These are phyloP conservation scores for Nautilus pompilius DNA, from an alignment of 1,140 invertebrate species.

Conservation along the genomic window DNA sequence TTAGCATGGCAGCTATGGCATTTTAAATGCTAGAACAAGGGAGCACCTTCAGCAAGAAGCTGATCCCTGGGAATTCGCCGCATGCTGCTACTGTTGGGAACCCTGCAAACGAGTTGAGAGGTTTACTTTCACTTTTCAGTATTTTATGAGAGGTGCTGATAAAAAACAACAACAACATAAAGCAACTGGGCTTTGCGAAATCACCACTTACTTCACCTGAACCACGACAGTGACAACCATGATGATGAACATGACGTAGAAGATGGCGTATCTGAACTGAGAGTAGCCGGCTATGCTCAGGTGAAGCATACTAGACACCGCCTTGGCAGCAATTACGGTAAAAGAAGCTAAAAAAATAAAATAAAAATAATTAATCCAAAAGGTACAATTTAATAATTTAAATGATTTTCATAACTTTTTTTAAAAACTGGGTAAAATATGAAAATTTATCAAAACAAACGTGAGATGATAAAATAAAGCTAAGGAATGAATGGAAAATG, in stretches of 20 bases:
- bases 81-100: too few relatives aligned
- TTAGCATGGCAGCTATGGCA: too few relatives aligned
- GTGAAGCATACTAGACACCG: slow-evolving; percentile 48
- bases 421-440: too few relatives aligned
- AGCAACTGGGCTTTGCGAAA: not conserved
- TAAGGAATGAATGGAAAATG: too few relatives aligned
- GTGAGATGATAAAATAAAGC: slow-evolving; percentile 34
- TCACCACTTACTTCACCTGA: slow-evolving; percentile 48
- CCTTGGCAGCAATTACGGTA: slow-evolving; percentile 51
- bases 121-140: not conserved
- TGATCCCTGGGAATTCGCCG: too few relatives aligned
- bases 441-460: slow-evolving; percentile 6
- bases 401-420: too few relatives aligned
- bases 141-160: not conserved
- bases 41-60: too few relatives aligned
- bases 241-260: slow-evolving; percentile 46
- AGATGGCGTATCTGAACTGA: slow-evolving; percentile 39
- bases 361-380: not conserved
- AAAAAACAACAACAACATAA: not conserved
- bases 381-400: too few relatives aligned
- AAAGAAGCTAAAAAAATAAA: slow-evolving; percentile 24
- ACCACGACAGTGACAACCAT: slow-evolving; percentile 43
- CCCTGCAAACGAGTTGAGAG: slow-evolving; percentile 28
- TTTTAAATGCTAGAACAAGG: too few relatives aligned
- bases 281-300: slow-evolving; percentile 37